Evolutionary conservation across 2,113 vertebrate species (phyloP).

Genomic region (Hyperoodon ampullatus): DNA sequence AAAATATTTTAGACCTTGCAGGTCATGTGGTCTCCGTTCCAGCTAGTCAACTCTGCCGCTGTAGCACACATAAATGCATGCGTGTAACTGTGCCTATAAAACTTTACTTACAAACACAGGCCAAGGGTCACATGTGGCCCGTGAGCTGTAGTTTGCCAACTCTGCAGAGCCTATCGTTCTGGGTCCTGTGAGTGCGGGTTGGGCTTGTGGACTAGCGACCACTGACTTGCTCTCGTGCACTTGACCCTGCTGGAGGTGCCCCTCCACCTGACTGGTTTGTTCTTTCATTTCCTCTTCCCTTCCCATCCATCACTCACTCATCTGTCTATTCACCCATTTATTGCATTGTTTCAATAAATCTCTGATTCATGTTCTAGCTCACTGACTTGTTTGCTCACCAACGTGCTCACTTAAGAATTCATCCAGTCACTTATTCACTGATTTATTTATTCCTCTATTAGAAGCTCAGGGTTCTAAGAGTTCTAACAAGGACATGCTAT

Average conservation of each 20-base stretch:
- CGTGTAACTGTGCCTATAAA: slow-evolving; percentile 8
- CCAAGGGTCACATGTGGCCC: neutral
- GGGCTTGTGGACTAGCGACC: neutral
- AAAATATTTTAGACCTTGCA: neutral
- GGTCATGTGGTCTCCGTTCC: neutral
- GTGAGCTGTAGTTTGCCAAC: neutral
- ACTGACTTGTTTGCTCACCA: neutral
- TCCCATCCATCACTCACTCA: too few relatives aligned
- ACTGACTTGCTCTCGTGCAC: neutral
- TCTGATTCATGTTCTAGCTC: neutral
- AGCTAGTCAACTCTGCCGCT: too few relatives aligned
- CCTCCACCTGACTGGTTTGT: neutral
- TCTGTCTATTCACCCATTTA: neutral
- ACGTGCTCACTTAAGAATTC: neutral
- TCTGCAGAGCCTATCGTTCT: neutral
- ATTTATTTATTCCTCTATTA: neutral
- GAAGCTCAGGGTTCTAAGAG: neutral
- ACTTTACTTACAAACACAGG: slow-evolving; percentile 40
- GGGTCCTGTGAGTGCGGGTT: neutral
- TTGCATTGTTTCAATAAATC: too few relatives aligned
- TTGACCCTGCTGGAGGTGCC: neutral
- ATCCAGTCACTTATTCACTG: neutral
- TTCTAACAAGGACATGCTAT: neutral
- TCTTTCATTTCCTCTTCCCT: neutral
- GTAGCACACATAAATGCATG: too few relatives aligned